Evolutionary conservation across 2,113 vertebrate genomes (phyloP), one percentile per base, ranked within the genome.

Genomic region (Hippocampus guttulatus): DNA sequence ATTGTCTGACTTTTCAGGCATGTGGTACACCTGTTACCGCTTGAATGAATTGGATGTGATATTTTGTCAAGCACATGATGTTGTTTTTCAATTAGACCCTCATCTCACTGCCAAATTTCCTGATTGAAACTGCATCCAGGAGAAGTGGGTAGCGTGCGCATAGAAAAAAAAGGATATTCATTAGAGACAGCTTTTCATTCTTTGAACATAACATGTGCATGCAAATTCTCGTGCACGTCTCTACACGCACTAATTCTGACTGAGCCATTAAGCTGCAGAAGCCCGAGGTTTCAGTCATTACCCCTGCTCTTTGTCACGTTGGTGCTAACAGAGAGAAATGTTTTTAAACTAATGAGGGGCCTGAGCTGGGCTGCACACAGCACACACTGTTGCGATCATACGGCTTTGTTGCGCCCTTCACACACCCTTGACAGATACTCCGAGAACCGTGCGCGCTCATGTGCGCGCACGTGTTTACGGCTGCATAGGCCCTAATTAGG

Each of bases 261-360:
- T 47, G 43, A 65, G 38, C 57, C 68, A 72, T 77, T 77, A 41
- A 67, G 38, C 65, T 64, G 23, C 52, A 27, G 62, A 74, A 52
- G 61, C 58, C 11, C 12, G 30, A 69, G 41, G 76, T 78, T 81
- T 76, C 52, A 72, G 51, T 49, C 54, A 67, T 82, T 78, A 76
- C 57, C 68, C 38, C 67, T 68, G 69, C 67, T 68, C 65, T 64
- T 74, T 73, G 73, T 81, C 70, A 76, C 71, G 66, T n/a, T 67
- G 54, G 43, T 74, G 75, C 77, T 75, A 75, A 82, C 79, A 77
- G 52, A 73, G 60, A 72, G 60, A 82, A 68, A 47, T 63, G 38
- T 75, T 76, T 77, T 77, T 67, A 43, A 71, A 79, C 80, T 82
- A 85, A 82, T 84, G 83, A 85, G 80, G 3, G 25, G 71, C 71